phyloP scores from a whole-genome alignment of 1,140 invertebrate genomes.

The Archegozetes longisetosus region DNA sequence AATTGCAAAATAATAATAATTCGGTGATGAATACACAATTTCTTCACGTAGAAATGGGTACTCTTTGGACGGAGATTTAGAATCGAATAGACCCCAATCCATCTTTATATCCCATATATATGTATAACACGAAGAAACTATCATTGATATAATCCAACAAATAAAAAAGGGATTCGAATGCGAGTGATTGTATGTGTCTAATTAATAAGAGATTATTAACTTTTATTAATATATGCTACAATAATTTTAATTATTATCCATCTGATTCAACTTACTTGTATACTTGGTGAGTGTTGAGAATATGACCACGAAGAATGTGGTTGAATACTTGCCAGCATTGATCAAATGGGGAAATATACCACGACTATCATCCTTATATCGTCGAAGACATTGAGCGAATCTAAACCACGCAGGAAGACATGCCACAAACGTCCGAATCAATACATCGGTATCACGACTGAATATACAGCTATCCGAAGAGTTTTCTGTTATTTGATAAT shows the following conservation, averaged over 20 bases:
- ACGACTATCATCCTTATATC: slow-evolving; percentile 48
- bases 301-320: slow-evolving; percentile 84
- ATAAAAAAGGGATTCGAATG: slow-evolving; percentile 55
- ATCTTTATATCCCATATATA: slow-evolving; percentile 93
- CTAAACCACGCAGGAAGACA: slow-evolving; percentile 91
- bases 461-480: slow-evolving; percentile 29
- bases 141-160: slow-evolving; percentile 52
- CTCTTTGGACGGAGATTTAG: not conserved
- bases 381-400: slow-evolving; percentile 88
- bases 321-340: slow-evolving; percentile 97
- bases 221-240: not conserved
- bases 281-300: slow-evolving; percentile 56
- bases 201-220: too few species aligned
- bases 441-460: slow-evolving; percentile 22
- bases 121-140: slow-evolving; percentile 64
- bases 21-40: slow-evolving; percentile 40
- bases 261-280: slow-evolving; percentile 40
- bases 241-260: too few species aligned
- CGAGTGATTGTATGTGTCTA: slow-evolving; percentile 5
- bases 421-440: slow-evolving; percentile 56
- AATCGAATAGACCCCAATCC: slow-evolving; percentile 94
- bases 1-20: slow-evolving; percentile 94
- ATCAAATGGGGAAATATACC: slow-evolving; percentile 44
- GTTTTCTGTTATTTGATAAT: slow-evolving; percentile 21
- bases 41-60: slow-evolving; percentile 40